Percentiles rank a stretch among this genome's conserved stretches.
These are phyloP conservation scores for Drosophila lowei DNA, from an alignment of 1,140 invertebrate genomes.

Conservation along the genomic window DNA sequence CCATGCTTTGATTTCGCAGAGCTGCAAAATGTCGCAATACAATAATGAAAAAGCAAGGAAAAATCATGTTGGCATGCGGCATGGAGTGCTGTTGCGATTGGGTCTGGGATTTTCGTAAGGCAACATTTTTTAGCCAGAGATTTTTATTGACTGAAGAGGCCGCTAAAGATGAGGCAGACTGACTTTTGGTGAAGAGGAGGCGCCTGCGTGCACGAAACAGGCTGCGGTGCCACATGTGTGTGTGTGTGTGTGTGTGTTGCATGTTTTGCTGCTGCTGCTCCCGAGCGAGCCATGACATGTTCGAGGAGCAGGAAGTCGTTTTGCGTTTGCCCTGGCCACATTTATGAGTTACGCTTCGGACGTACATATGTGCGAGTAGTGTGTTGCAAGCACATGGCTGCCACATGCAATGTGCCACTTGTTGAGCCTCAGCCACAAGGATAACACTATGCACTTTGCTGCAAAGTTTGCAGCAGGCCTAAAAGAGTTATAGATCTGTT, in stretches of 20 bases:
- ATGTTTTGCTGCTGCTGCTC: conserved; percentile 43
- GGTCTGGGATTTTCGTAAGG: conserved; percentile 42
- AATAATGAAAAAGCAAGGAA: conserved; percentile 78
- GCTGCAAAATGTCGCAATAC: conserved; percentile 80
- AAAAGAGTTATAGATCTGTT: no score
- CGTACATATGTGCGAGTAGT: conserved; percentile 17
- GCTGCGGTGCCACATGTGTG: conserved; percentile 40
- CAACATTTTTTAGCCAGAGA: conserved; percentile 67
- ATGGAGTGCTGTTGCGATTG: conserved; percentile 31
- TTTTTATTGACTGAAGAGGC: conserved; percentile 80
- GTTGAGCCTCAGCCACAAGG: conserved; percentile 17
- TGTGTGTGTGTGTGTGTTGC: conserved; percentile 30
- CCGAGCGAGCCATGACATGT: conserved; percentile 63
- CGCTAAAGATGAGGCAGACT: conserved; percentile 40
- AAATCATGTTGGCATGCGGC: conserved; percentile 77
- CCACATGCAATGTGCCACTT: conserved; percentile 45
- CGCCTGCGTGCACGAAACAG: conserved; percentile 78
- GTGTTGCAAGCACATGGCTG: conserved; percentile 59
- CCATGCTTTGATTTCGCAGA: conserved; percentile 74
- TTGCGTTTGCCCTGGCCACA: conserved; percentile 69
- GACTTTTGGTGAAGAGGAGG: conserved; percentile 65
- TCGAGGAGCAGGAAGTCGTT: conserved; percentile 79
- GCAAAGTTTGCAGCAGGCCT: neutral
- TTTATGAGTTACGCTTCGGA: conserved; percentile 71
- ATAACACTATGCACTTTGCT: conserved; percentile 17